phyloP scores from a whole-genome alignment of 1,140 invertebrate species.

The Drosophila mojavensis region DNA sequence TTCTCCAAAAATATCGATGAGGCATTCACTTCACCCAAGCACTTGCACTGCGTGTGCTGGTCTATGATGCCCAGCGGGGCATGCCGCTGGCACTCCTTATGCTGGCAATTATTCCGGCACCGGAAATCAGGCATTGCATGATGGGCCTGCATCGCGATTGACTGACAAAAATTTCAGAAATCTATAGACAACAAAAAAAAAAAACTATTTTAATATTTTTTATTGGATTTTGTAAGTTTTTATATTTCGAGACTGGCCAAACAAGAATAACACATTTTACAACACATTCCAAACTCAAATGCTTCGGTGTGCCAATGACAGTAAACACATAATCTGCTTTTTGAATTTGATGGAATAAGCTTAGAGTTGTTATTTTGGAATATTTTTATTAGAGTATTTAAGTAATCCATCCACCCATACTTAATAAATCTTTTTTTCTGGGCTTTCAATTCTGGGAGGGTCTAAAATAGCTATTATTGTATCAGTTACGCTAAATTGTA shows the following conservation, averaged over 20 bases:
- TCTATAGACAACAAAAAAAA: background rate
- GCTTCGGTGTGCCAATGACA: background rate
- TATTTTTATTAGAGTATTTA: too few species aligned
- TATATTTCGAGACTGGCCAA: slow-evolving; percentile 1
- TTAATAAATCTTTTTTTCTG: too few species aligned
- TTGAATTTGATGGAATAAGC: too few species aligned
- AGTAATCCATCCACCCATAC: too few species aligned
- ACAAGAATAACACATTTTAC: slow-evolving; percentile 8
- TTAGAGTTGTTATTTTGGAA: too few species aligned
- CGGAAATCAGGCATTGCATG: slow-evolving; percentile 78
- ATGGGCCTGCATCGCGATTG: slow-evolving; percentile 65
- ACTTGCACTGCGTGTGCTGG: slow-evolving; percentile 74
- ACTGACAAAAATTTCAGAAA: background rate
- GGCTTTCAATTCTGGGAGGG: too few species aligned
- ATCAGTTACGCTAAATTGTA: too few species aligned
- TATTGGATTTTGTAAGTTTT: background rate
- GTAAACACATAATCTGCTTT: background rate
- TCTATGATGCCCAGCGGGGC: slow-evolving; percentile 70
- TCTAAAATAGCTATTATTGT: too few species aligned
- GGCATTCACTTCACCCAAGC: slow-evolving; percentile 74
- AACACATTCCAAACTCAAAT: background rate
- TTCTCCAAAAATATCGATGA: slow-evolving; percentile 80
- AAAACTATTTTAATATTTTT: slow-evolving; percentile 7
- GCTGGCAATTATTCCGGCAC: slow-evolving; percentile 72
- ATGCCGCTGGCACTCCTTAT: slow-evolving; percentile 77